Evolutionary conservation across 2,113 vertebrate genomes (phyloP).

Genomic region (Rostratula benghalensis): DNA sequence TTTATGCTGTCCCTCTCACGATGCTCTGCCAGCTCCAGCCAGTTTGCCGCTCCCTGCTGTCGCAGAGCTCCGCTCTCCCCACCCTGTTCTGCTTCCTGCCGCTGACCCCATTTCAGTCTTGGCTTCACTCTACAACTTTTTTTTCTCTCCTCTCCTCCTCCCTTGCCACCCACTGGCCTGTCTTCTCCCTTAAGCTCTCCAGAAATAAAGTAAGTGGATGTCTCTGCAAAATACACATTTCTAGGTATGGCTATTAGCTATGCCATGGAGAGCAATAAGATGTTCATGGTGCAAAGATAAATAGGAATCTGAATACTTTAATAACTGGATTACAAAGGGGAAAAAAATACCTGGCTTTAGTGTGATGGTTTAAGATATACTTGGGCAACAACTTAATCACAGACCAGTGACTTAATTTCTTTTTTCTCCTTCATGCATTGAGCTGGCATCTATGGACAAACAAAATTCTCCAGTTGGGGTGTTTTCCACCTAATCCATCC

Average conservation of each 20-base stretch:
- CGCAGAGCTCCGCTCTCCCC: background rate
- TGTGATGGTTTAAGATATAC: background rate
- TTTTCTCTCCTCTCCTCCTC: background rate
- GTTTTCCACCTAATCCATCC: slow-evolving; percentile 11
- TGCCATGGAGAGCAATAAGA: background rate
- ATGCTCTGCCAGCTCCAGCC: background rate
- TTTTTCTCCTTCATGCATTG: background rate
- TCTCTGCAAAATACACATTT: background rate
- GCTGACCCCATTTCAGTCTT: background rate
- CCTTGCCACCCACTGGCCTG: background rate
- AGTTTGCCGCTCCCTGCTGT: background rate
- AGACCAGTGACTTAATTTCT: background rate
- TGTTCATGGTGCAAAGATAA: background rate
- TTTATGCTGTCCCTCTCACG: background rate
- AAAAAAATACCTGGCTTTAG: background rate
- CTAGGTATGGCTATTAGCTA: background rate
- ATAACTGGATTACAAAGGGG: background rate
- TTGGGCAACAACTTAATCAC: background rate
- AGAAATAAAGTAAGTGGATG: background rate
- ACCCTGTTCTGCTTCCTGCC: background rate
- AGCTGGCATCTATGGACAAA: background rate
- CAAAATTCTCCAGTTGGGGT: background rate
- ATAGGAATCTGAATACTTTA: background rate
- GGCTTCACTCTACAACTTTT: background rate
- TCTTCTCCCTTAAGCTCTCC: slow-evolving; percentile 2